Conservation (phyloP, 2,888 invertebrate genomes). For the Prostheceraeus crozeri region DNA sequence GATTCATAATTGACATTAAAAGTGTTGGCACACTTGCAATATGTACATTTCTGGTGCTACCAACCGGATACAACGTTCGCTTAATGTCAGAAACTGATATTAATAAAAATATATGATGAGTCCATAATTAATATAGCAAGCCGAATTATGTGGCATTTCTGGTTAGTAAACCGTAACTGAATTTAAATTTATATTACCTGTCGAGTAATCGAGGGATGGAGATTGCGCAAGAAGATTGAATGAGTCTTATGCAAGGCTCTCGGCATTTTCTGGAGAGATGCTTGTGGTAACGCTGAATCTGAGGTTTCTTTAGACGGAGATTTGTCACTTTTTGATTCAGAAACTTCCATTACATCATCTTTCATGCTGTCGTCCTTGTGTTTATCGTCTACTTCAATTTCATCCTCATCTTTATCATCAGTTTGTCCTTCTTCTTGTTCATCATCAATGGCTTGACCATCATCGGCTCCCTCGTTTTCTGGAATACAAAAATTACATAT, state of each 20-base stretch:
- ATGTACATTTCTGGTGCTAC: too few relatives aligned
- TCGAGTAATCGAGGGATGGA: slow-evolving; percentile 88
- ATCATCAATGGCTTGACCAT: not conserved
- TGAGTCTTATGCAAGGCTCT: slow-evolving; percentile 79
- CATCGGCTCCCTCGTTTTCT: not conserved
- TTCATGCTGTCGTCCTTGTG: slow-evolving; percentile 43
- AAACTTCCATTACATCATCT: slow-evolving; percentile 37
- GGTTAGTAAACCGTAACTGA: too few relatives aligned
- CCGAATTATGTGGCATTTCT: too few relatives aligned
- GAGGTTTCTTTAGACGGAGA: slow-evolving; percentile 27
- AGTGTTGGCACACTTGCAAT: too few relatives aligned
- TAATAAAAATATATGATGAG: too few relatives aligned
- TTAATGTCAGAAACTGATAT: too few relatives aligned
- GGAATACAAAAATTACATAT: too few relatives aligned
- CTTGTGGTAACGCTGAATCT: slow-evolving; percentile 42
- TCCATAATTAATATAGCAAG: too few relatives aligned
- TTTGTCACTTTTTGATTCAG: slow-evolving; percentile 43
- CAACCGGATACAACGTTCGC: too few relatives aligned
- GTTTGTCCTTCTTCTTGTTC: not conserved
- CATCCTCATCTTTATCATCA: slow-evolving; percentile 1
- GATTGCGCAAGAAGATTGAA: slow-evolving; percentile 87
- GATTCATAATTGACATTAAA: too few relatives aligned
- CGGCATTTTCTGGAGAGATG: slow-evolving; percentile 47
- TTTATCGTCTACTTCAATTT: slow-evolving; percentile 39
- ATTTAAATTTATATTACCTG: too few relatives aligned